Conservation (phyloP, 2,888 invertebrate genomes). For the Ichneumon xanthorius region DNA sequence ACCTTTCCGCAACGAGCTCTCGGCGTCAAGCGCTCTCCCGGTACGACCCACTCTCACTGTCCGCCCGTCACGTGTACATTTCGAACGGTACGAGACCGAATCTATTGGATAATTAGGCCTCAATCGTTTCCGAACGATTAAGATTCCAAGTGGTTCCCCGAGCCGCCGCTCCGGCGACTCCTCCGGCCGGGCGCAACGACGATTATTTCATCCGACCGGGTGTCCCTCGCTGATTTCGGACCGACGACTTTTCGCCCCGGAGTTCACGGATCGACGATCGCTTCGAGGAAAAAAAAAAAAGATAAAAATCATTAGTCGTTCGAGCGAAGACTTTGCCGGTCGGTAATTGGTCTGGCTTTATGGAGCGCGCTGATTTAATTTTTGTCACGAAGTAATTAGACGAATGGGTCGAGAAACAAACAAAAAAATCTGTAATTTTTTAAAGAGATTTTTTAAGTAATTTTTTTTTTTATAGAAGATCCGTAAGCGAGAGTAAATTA, state of each 20-base stretch:
- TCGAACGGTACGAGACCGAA: slow-evolving; percentile 38
- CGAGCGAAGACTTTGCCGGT: not conserved
- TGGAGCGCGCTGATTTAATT: too few species aligned
- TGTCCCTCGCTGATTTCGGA: slow-evolving; percentile 32
- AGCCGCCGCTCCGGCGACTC: slow-evolving; percentile 5
- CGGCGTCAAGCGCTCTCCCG: slow-evolving; percentile 28
- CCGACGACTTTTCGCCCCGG: not conserved
- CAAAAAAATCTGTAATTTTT: too few species aligned
- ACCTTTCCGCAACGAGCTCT: slow-evolving; percentile 39
- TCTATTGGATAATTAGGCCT: slow-evolving; percentile 73
- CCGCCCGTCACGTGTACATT: slow-evolving; percentile 44
- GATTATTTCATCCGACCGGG: slow-evolving; percentile 46
- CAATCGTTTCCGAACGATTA: slow-evolving; percentile 70
- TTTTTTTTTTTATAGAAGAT: too few species aligned
- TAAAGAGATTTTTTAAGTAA: too few species aligned
- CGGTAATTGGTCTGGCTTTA: not conserved
- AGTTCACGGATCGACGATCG: not conserved
- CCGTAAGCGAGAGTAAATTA: too few species aligned
- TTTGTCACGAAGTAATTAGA: too few species aligned
- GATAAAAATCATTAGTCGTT: not conserved
- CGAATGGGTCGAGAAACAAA: too few species aligned
- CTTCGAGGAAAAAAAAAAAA: not conserved
- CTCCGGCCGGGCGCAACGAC: slow-evolving; percentile 4
- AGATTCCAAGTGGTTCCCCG: slow-evolving; percentile 55
- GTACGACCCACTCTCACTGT: slow-evolving; percentile 48